Conservation (phyloP, 1,140 invertebrate species). For the Panagrolaimus sp. region DNA sequence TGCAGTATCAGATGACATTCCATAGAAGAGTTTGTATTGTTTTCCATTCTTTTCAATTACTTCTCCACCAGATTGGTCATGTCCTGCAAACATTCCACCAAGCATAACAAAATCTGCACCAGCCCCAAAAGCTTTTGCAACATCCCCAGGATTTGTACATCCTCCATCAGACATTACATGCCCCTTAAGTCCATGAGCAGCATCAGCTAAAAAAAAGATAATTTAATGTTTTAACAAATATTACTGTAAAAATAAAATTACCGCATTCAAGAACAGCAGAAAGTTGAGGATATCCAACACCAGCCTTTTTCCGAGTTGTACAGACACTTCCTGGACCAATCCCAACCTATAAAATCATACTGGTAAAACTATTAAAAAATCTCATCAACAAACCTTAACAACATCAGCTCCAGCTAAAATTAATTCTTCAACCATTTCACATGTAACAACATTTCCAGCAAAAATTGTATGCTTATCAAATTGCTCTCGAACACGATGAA, state of each 20-base stretch:
- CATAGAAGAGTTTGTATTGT: slow-evolving; percentile 85
- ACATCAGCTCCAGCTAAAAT: slow-evolving; percentile 87
- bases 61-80: slow-evolving; percentile 85
- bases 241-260: too few relatives aligned
- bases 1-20: slow-evolving; percentile 84
- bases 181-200: slow-evolving; percentile 78
- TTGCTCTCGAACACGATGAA: slow-evolving; percentile 72
- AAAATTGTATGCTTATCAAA: slow-evolving; percentile 79
- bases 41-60: slow-evolving; percentile 76
- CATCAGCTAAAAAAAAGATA: too few relatives aligned
- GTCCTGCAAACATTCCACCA: slow-evolving; percentile 88
- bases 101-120: slow-evolving; percentile 95
- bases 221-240: too few relatives aligned
- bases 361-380: too few relatives aligned
- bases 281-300: slow-evolving; percentile 87
- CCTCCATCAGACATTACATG: slow-evolving; percentile 85
- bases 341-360: slow-evolving; percentile 65
- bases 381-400: slow-evolving; percentile 68
- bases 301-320: slow-evolving; percentile 86
- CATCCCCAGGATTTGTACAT: slow-evolving; percentile 84
- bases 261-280: slow-evolving; percentile 89
- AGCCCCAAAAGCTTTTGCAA: slow-evolving; percentile 90
- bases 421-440: slow-evolving; percentile 92
- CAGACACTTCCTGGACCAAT: slow-evolving; percentile 92
- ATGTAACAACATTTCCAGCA: slow-evolving; percentile 90